Conservation (phyloP, 1,140 invertebrate genomes). For the Ridgeia piscesae region DNA sequence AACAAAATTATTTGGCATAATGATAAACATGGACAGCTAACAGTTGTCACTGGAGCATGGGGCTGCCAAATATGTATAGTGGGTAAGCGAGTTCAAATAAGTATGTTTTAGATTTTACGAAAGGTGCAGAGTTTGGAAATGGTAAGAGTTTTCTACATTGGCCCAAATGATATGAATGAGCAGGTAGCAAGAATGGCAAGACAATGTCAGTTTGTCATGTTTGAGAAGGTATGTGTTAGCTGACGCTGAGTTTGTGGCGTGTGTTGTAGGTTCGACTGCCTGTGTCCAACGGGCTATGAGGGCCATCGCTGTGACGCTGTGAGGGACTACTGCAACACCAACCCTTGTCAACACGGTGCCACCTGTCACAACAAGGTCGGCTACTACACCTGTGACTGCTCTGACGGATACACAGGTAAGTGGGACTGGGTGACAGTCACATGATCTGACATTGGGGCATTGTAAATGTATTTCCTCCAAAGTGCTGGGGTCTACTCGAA, state of each 20-base stretch:
- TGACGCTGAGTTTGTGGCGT: too few relatives aligned
- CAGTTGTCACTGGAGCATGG: too few relatives aligned
- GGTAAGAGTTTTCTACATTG: too few relatives aligned
- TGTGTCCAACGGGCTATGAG: slow-evolving; percentile 75
- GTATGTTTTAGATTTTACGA: too few relatives aligned
- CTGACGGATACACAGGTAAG: slow-evolving; percentile 62
- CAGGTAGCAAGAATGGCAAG: too few relatives aligned
- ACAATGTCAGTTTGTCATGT: background rate
- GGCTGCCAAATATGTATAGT: too few relatives aligned
- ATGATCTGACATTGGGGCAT: background rate
- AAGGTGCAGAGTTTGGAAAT: too few relatives aligned
- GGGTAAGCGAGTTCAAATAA: too few relatives aligned
- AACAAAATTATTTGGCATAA: too few relatives aligned
- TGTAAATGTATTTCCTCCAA: background rate
- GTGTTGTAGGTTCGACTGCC: slow-evolving; percentile 59
- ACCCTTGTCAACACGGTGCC: slow-evolving; percentile 52
- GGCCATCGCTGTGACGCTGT: slow-evolving; percentile 78
- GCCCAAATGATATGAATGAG: too few relatives aligned
- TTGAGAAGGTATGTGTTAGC: background rate
- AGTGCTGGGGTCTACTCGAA: background rate
- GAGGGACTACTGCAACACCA: slow-evolving; percentile 57
- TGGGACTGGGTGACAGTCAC: background rate
- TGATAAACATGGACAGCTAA: too few relatives aligned
- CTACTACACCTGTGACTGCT: slow-evolving; percentile 63
- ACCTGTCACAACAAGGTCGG: slow-evolving; percentile 47